Percentiles rank a stretch among this genome's conserved stretches.
These are phyloP conservation scores for Scolopax bukidnonensis DNA, from an alignment of 2,797 vertebrate genomes.

Conservation along the genomic window DNA sequence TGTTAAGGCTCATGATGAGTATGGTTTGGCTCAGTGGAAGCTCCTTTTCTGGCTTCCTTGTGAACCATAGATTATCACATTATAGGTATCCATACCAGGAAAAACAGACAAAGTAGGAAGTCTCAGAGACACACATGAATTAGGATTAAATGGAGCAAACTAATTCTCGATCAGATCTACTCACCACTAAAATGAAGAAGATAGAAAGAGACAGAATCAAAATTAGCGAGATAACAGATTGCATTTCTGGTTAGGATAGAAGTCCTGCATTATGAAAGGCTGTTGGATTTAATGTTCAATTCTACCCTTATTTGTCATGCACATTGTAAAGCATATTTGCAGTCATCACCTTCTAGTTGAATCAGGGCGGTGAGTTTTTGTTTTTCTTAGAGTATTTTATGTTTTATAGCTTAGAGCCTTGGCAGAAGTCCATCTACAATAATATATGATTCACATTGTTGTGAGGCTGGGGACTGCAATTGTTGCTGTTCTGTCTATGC, in stretches of 20 bases:
- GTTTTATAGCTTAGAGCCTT: neutral
- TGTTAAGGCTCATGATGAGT: neutral
- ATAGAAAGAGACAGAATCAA: conserved; percentile 55
- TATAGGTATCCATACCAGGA: neutral
- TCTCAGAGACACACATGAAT: conserved; percentile 19
- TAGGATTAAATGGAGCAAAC: conserved; percentile 60
- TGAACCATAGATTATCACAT: neutral
- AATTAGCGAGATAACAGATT: conserved; percentile 3
- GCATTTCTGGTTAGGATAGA: conserved; percentile 14
- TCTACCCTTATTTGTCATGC: neutral
- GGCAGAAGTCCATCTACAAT: neutral
- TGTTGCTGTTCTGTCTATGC: neutral
- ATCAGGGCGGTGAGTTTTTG: neutral
- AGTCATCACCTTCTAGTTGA: neutral
- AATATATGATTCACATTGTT: neutral
- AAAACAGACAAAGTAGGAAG: conserved; percentile 7
- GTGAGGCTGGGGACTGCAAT: neutral
- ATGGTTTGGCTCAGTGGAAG: neutral
- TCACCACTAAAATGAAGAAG: neutral
- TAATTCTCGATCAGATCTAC: conserved; percentile 43
- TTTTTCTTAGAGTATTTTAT: neutral
- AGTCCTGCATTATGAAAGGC: neutral
- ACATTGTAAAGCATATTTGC: neutral
- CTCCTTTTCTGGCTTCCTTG: neutral
- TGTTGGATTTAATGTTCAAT: conserved; percentile 11